Evolutionary conservation across 2,113 vertebrate species (phyloP), one percentile per base, ranked within the genome.

Genomic region (Microcebus tavaratra): DNA sequence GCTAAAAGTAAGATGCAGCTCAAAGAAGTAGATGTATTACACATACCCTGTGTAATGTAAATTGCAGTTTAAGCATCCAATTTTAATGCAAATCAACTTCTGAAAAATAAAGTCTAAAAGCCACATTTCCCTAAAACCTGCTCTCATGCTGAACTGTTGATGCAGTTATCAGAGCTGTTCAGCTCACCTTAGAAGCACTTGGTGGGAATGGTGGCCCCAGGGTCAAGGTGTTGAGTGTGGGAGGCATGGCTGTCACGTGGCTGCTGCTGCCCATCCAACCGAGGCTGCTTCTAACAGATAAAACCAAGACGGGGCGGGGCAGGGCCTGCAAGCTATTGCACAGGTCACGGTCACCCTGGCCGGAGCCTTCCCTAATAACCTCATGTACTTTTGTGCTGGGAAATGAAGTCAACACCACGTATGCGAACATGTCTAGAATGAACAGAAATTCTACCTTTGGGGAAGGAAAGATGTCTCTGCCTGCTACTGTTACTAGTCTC

Each of bases 41-140:
- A 68, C 1, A 48, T 86, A 88, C 84, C 72, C 88, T 87, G 72
- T 97, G 95, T 96, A 97, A 95, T 78, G 95, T 73, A 97, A 98
- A 97, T 86, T 88, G 72, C 53, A 94, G 59, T 82, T 88, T 92
- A 97, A 97, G 67, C 85, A 95, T 72, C 87, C 88, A 92, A 95
- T 97, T 97, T 96, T 94, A 96, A 97, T 97, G 97, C 97, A 96
- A 97, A 98, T 95, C 76, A 86, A 90, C 93, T 92, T 96, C 72
- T 91, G 70, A 20, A 78, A 45, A 68, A 93, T 75, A 81, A 68
- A n/a, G 48, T 50, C 67, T 95, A 90, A 96, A 95, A 97, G 96
- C 88, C 59, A 95, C 81, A 95, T 92, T 96, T 94, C 78, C 59
- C 94, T 94, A 95, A 95, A 96, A 95, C 78, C 91, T 94, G 90